phyloP scores from a whole-genome alignment of 2,113 vertebrate species.

The Anarhynchus alexandrinus region DNA sequence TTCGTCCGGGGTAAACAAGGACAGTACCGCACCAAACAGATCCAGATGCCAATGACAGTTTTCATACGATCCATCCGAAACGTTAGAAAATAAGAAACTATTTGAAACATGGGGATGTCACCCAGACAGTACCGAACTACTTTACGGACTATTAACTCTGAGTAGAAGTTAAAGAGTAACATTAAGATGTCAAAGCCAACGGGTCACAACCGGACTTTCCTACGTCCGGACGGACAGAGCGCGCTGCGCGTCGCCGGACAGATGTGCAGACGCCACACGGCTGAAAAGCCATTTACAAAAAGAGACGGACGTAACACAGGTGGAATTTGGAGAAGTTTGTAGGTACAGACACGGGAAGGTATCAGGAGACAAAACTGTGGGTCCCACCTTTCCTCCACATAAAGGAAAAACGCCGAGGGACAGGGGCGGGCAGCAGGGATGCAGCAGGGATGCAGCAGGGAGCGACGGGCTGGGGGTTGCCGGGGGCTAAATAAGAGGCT shows the following conservation, averaged over 20 bases:
- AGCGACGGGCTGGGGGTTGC: background rate
- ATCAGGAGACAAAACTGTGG: background rate
- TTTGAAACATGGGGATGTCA: background rate
- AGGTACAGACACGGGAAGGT: accelerated
- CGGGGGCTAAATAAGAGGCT: background rate
- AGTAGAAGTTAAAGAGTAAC: background rate
- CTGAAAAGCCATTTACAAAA: background rate
- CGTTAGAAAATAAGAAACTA: background rate
- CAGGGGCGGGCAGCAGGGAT: background rate
- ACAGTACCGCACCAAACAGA: background rate
- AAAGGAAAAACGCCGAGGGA: background rate
- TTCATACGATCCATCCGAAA: background rate
- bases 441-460: background rate
- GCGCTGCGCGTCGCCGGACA: background rate
- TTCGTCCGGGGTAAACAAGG: background rate
- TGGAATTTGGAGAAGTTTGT: background rate
- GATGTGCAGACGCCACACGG: background rate
- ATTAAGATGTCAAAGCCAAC: background rate
- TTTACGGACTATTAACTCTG: background rate
- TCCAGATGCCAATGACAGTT: background rate
- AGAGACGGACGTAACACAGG: background rate
- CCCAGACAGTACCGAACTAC: background rate
- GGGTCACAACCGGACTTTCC: background rate
- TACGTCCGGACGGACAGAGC: background rate
- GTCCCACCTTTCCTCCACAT: background rate